These are phyloP conservation scores for Orgyia antiqua DNA, from an alignment of 2,888 invertebrate species.

Conservation along the genomic window DNA sequence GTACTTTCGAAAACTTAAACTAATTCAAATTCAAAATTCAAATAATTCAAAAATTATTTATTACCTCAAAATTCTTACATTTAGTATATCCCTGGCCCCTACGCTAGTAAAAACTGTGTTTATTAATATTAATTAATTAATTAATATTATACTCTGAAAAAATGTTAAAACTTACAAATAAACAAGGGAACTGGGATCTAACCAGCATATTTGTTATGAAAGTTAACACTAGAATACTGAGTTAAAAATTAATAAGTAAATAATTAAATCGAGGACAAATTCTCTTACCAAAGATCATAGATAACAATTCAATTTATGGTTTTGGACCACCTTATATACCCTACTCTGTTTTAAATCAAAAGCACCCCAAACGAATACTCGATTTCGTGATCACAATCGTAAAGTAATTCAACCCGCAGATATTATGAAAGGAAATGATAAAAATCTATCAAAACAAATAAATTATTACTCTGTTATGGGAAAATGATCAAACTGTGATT, in stretches of 20 bases:
- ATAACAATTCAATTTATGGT: slow-evolving; percentile 66
- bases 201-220: too few species aligned
- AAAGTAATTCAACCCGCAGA: slow-evolving; percentile 32
- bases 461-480: slow-evolving; percentile 35
- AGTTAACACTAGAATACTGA: slow-evolving; percentile 16
- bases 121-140: too few species aligned
- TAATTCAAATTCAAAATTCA: too few species aligned
- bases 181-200: too few species aligned
- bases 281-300: slow-evolving; percentile 41
- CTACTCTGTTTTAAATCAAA: slow-evolving; percentile 66
- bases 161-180: too few species aligned
- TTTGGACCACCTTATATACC: slow-evolving; percentile 39
- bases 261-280: slow-evolving; percentile 29
- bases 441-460: slow-evolving; percentile 52
- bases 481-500: slow-evolving; percentile 38
- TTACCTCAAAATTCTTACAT: too few species aligned
- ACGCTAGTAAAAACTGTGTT: too few species aligned
- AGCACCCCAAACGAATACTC: slow-evolving; percentile 29
- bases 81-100: too few species aligned
- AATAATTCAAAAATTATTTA: too few species aligned
- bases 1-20: too few species aligned
- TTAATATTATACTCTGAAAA: too few species aligned
- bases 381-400: slow-evolving; percentile 33
- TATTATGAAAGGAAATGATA: slow-evolving; percentile 44
- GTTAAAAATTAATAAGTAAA: slow-evolving; percentile 21